phyloP scores from a whole-genome alignment of 1,140 invertebrate species.

The Neodiprion pinetum region DNA sequence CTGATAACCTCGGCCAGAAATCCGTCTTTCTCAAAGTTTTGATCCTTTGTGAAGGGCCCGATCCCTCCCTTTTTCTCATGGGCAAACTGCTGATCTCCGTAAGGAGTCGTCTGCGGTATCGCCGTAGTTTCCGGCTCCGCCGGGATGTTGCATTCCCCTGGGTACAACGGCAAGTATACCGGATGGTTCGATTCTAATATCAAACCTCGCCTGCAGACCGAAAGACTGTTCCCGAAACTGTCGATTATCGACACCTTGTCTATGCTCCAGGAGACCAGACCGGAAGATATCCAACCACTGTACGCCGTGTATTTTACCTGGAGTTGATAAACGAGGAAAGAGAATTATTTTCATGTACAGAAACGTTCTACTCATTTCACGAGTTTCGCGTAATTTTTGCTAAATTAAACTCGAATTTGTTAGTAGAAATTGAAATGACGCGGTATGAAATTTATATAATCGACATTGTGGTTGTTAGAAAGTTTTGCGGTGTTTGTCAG shows the following conservation, averaged over 20 bases:
- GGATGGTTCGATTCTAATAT: conserved; percentile 77
- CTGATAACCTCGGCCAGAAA: conserved; percentile 28
- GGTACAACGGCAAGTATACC: conserved; percentile 74
- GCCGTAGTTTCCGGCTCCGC: conserved; percentile 38
- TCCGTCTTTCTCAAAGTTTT: conserved; percentile 46
- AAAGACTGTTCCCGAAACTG: conserved; percentile 83
- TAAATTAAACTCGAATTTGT: no score
- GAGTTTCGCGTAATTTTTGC: neutral
- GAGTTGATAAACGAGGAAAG: conserved; percentile 54
- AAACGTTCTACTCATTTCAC: neutral
- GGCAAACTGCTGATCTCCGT: conserved; percentile 26
- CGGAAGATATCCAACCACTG: conserved; percentile 90
- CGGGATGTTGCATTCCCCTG: conserved; percentile 76
- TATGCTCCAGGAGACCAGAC: conserved; percentile 78
- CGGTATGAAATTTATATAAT: neutral
- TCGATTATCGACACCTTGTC: conserved; percentile 86
- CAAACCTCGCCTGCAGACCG: conserved; percentile 78
- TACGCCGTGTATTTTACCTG: conserved; percentile 87
- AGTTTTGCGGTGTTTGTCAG: neutral
- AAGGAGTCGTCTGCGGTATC: neutral
- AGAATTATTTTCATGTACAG: neutral
- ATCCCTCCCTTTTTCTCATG: conserved; percentile 37
- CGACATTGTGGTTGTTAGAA: neutral
- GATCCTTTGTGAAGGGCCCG: conserved; percentile 51
- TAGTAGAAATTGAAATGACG: no score